Evolutionary conservation across 2,113 vertebrate genomes (phyloP), one percentile per base, ranked within the genome.

Genomic region (Megaptera novaeangliae): DNA sequence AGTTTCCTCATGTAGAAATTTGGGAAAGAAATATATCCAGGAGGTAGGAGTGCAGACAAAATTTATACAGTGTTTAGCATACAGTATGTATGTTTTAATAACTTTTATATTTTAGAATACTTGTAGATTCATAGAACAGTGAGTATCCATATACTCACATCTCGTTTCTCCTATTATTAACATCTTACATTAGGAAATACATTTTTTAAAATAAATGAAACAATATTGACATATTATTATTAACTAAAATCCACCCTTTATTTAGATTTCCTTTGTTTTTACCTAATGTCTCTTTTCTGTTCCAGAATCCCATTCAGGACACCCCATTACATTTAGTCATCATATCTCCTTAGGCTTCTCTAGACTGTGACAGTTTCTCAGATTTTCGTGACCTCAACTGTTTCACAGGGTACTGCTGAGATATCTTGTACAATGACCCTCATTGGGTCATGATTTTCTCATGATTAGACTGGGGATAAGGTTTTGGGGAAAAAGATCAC

Each of bases 401-500:
- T 49, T 69, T 68, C 41, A 17, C 39, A 59, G 46, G 8, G 0
- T 71, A 6, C 8, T 44, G 5, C 5, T 59, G 20, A 52, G 34
- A 57, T 29, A 63, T 72, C 83, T 93, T 89, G 31, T 71, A 63
- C 44, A 92, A 66, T 52, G 2, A 57, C 17, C 4, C 11, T 86
- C 29, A 57, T 0, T 44, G 11, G 3, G 61, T 86, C 6, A 12
- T 57, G 12, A 6, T 44, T 61, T 74, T 17, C 13, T 74, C 44
- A 61, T 18, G 12, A 63, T 25, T n/a, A 63, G 5, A 25, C 5
- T 31, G 21, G 15, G 8, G 3, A 41, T 34, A 61, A 11, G 1
- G 1, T 46, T 74, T 2, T 15, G 0, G 2, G 5, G 69, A 2
- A 44, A 6, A 88, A 63, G 0, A 18, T 44, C 10, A 17, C 8